phyloP scores from a whole-genome alignment of 2,797 vertebrate species.

The Mergus octosetaceus region DNA sequence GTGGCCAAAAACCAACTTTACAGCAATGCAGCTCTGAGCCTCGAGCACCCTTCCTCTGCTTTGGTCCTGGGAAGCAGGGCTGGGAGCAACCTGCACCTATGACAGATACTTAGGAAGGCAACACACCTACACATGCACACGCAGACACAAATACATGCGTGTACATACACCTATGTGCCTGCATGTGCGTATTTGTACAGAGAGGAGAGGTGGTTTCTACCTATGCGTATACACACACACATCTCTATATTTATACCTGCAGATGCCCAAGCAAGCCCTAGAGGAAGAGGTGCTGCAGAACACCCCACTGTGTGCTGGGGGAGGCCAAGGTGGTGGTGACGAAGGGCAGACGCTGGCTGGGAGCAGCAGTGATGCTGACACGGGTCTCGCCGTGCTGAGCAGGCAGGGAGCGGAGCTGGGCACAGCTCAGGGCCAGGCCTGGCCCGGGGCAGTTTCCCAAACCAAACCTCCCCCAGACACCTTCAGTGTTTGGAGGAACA shows the following conservation, averaged over 20 bases:
- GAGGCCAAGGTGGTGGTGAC: accelerated
- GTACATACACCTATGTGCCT: accelerated
- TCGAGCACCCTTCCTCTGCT: not conserved
- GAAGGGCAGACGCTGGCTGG: accelerated
- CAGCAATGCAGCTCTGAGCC: too few species aligned
- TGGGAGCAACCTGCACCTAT: accelerated
- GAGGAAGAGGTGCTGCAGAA: not conserved
- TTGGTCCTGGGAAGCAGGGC: not conserved
- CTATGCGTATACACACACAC: accelerated
- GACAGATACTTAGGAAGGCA: not conserved
- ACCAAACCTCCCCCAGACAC: not conserved
- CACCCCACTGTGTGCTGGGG: accelerated
- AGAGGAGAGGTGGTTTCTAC: too few species aligned
- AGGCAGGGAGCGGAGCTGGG: not conserved
- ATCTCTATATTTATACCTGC: too few species aligned
- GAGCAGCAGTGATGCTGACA: not conserved
- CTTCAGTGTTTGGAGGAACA: not conserved
- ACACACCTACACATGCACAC: accelerated
- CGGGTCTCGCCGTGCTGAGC: accelerated
- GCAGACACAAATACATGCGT: too few species aligned
- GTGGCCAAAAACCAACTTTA: too few species aligned
- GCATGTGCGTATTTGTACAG: too few species aligned
- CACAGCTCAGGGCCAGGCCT: accelerated
- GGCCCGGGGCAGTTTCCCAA: not conserved
- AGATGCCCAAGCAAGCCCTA: not conserved